phyloP scores from a whole-genome alignment of 2,797 vertebrate genomes.

The Centroberyx gerrardi region DNA sequence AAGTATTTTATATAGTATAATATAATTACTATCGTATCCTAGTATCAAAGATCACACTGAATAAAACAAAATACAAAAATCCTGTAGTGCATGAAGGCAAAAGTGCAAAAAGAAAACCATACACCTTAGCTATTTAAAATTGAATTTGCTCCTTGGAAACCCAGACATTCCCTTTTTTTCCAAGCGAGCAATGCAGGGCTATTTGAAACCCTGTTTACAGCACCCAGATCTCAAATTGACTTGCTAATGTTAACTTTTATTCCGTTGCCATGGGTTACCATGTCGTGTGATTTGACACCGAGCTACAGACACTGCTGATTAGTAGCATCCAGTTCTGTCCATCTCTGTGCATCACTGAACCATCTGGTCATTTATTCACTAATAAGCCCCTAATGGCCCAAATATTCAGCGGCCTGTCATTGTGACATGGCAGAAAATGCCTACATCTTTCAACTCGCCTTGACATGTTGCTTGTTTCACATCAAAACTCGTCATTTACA shows the following conservation, averaged over 20 bases:
- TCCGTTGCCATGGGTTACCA: conserved; percentile 99
- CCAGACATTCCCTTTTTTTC: conserved; percentile 74
- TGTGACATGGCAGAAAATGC: conserved; percentile 99
- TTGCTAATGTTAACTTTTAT: conserved; percentile 99
- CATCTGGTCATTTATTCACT: conserved; percentile 99
- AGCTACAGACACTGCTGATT: conserved; percentile 99
- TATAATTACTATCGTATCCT: not conserved
- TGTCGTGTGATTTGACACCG: conserved; percentile 99
- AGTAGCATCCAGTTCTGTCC: conserved; percentile 99
- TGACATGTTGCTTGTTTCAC: conserved; percentile 99
- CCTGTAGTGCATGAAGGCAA: conserved; percentile 10
- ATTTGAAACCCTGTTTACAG: conserved; percentile 96
- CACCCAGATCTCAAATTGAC: conserved; percentile 99
- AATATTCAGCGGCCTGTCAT: conserved; percentile 99
- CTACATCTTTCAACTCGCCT: conserved; percentile 99
- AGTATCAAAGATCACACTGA: conserved; percentile 25
- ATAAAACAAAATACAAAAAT: conserved; percentile 52
- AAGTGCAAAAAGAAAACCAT: conserved; percentile 48
- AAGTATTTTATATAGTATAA: conserved; percentile 11
- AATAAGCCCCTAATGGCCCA: conserved; percentile 99
- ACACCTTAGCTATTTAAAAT: conserved; percentile 69
- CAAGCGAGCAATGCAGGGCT: conserved; percentile 86
- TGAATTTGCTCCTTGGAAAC: conserved; percentile 68
- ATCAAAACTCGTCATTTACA: conserved; percentile 99
- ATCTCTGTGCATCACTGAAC: conserved; percentile 99